Conservation (phyloP, 1,140 invertebrate species). For the Drosophila carrolli region DNA sequence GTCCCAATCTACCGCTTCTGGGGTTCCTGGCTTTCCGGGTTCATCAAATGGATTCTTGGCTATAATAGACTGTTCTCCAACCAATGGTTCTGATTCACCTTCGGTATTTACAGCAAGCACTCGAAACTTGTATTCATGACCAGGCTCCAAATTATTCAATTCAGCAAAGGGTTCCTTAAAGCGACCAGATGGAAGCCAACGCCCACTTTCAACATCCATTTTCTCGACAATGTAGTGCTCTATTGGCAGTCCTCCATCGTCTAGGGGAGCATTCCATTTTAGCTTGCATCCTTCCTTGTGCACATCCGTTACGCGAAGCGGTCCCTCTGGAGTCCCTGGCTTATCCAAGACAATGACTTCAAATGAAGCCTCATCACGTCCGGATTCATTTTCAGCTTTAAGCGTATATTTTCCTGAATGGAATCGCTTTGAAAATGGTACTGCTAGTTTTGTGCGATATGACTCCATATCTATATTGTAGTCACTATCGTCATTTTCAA, state of each 20-base stretch:
- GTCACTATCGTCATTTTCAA: slow-evolving; percentile 86
- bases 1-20: slow-evolving; percentile 96
- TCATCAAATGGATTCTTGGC: slow-evolving; percentile 99
- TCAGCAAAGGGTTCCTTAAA: slow-evolving; percentile 93
- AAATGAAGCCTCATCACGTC: slow-evolving; percentile 95
- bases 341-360: slow-evolving; percentile 94
- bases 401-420: slow-evolving; percentile 94
- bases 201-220: slow-evolving; percentile 92
- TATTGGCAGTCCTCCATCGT: slow-evolving; percentile 96
- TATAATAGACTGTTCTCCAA: slow-evolving; percentile 94
- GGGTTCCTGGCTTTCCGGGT: slow-evolving; percentile 95
- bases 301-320: slow-evolving; percentile 94
- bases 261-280: slow-evolving; percentile 96
- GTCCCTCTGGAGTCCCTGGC: slow-evolving; percentile 95
- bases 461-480: slow-evolving; percentile 93
- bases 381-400: slow-evolving; percentile 96
- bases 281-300: slow-evolving; percentile 97
- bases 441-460: slow-evolving; percentile 93
- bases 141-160: slow-evolving; percentile 93
- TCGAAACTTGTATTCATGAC: slow-evolving; percentile 98
- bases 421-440: slow-evolving; percentile 90
- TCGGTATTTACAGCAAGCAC: slow-evolving; percentile 98
- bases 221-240: slow-evolving; percentile 97
- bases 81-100: slow-evolving; percentile 96
- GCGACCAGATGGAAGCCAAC: slow-evolving; percentile 93